These are phyloP conservation scores for Chondrilla cf. caribensis DNA, from an alignment of 37 sponge, comb jelly and placozoan genomes.

Conservation along the genomic window DNA sequence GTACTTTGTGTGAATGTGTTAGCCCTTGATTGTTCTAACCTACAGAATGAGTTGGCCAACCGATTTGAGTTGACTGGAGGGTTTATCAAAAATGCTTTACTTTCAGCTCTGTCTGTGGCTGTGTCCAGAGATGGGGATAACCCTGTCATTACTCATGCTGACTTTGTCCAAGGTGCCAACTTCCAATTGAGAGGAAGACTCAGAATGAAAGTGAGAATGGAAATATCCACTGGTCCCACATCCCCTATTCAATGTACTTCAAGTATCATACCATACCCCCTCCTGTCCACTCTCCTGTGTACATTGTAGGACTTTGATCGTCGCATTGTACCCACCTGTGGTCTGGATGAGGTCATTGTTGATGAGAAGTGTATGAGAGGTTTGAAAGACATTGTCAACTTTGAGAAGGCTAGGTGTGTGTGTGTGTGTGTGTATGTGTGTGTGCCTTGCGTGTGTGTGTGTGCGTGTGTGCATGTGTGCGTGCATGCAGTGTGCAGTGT, in stretches of 20 bases:
- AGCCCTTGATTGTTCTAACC: too few relatives aligned
- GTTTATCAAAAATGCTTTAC: slow-evolving; percentile 83
- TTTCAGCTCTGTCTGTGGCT: slow-evolving; percentile 80
- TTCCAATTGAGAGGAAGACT: slow-evolving; percentile 83
- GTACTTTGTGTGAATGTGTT: too few relatives aligned
- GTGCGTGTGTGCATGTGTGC: too few relatives aligned
- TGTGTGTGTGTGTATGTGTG: not conserved
- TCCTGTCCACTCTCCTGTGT: slow-evolving; percentile 11
- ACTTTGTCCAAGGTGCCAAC: slow-evolving; percentile 76
- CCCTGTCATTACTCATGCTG: slow-evolving; percentile 65
- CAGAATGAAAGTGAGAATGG: slow-evolving; percentile 67
- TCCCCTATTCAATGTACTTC: not conserved
- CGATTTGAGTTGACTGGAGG: slow-evolving; percentile 83
- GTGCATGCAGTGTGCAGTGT: not conserved
- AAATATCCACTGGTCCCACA: not conserved
- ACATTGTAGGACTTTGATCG: slow-evolving; percentile 71
- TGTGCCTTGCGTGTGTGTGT: slow-evolving; percentile 19
- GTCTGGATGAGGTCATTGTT: slow-evolving; percentile 69
- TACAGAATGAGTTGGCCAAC: slow-evolving; percentile 52
- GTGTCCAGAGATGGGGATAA: slow-evolving; percentile 78
- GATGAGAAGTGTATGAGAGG: slow-evolving; percentile 33
- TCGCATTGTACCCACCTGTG: slow-evolving; percentile 61
- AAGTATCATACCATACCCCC: not conserved
- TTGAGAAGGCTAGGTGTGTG: slow-evolving; percentile 80
- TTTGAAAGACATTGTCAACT: slow-evolving; percentile 72